Evolutionary conservation across 2,797 vertebrate species (phyloP).

Genomic region (Pipistrellus kuhlii): DNA sequence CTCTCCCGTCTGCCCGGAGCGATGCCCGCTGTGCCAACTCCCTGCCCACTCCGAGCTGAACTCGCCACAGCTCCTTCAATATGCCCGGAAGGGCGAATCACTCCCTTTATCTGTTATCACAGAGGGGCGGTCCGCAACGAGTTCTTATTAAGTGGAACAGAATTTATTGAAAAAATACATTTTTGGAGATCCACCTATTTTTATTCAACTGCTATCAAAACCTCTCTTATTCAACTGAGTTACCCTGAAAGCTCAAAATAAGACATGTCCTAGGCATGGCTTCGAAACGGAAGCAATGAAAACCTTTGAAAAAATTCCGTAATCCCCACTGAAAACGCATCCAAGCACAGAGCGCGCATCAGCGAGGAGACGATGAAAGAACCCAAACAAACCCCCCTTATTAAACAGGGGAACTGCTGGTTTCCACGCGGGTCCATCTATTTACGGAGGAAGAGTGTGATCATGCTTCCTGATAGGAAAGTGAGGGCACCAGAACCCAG

Average conservation of each 20-base stretch:
- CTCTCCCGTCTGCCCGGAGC: background rate
- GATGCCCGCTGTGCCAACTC: background rate
- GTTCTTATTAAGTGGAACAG: background rate
- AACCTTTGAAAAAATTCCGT: background rate
- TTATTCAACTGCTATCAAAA: background rate
- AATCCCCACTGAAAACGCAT: background rate
- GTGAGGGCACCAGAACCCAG: background rate
- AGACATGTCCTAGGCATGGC: background rate
- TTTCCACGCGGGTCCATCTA: background rate
- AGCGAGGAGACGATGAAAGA: background rate
- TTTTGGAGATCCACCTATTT: background rate
- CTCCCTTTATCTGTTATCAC: background rate
- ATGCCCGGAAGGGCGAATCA: background rate
- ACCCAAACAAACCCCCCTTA: background rate
- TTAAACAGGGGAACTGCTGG: background rate
- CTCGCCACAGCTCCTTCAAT: background rate
- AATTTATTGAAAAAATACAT: background rate
- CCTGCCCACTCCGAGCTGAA: background rate
- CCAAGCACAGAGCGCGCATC: background rate
- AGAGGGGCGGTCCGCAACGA: background rate
- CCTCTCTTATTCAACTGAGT: background rate
- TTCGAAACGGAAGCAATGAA: constrained; percentile 47
- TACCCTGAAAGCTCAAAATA: constrained; percentile 17
- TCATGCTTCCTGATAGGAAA: background rate
- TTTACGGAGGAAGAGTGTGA: background rate